A percentile compares a stretch with the other conserved stretches of the same genome.
These are phyloP conservation scores for Hyposoter dolosus DNA, from an alignment of 2,888 invertebrate genomes.

Conservation along the genomic window DNA sequence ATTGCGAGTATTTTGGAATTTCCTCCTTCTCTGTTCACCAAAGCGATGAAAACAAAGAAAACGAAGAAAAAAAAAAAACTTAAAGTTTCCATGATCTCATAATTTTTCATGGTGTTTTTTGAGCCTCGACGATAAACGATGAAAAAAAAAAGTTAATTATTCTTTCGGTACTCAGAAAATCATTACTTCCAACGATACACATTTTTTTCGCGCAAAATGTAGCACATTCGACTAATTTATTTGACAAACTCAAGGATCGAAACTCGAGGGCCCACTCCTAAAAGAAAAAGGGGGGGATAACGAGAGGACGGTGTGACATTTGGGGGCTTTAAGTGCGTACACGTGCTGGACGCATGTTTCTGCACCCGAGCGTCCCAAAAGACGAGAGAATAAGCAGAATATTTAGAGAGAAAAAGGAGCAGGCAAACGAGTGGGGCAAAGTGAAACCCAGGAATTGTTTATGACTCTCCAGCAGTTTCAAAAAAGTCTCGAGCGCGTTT, in stretches of 20 bases:
- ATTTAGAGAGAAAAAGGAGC: slow-evolving; percentile 17
- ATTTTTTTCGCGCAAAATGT: slow-evolving; percentile 6
- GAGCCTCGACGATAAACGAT: no score
- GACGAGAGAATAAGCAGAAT: slow-evolving; percentile 54
- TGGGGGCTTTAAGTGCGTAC: slow-evolving; percentile 68
- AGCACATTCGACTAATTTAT: slow-evolving; percentile 48
- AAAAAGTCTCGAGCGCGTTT: slow-evolving; percentile 23
- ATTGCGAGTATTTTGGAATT: neutral
- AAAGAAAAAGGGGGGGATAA: slow-evolving; percentile 38
- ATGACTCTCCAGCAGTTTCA: slow-evolving; percentile 57
- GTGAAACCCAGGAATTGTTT: slow-evolving; percentile 59
- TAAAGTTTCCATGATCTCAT: no score
- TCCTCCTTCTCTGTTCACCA: neutral
- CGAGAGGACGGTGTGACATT: slow-evolving; percentile 55
- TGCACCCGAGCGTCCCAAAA: slow-evolving; percentile 66
- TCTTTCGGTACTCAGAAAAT: neutral
- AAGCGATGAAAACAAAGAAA: neutral
- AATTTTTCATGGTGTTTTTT: no score
- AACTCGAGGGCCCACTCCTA: slow-evolving; percentile 35
- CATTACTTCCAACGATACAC: neutral
- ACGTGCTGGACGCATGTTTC: slow-evolving; percentile 78
- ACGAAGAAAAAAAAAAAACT: no score
- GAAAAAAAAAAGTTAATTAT: no score
- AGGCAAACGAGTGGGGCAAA: neutral
- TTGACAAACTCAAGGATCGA: slow-evolving; percentile 51